Evolutionary conservation across 2,888 invertebrate species (phyloP), one percentile per base, ranked within the genome.

Genomic region (Heliconius ismenius): DNA sequence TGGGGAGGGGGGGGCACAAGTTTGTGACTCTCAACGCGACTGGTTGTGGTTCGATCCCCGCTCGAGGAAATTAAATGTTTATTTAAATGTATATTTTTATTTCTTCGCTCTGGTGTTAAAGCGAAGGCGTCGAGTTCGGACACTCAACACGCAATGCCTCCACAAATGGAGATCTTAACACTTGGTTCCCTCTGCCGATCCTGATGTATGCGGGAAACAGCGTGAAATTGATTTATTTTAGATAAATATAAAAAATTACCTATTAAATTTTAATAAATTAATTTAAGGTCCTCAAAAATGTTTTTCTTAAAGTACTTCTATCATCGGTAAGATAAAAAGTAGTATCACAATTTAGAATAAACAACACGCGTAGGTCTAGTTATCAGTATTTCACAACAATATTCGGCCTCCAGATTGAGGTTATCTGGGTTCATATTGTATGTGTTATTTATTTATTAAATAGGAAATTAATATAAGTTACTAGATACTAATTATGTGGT

Each of bases 381-480:
- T 88, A 88, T 89, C 87, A 81, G 76, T 80, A 82, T 88, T 86
- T 84, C 86, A 86, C 84, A 87, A 82, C 81, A 81, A 87, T 82
- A 82, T 83, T 83, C 82, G 88, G 83, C 88, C 89, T 88, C 86
- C 83, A 85, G 82, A 81, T 77, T 80, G 80, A 83, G 91, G 91
- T 91, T 92, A 92, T 92, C 91, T 81, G 80, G 78, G 86, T 84
- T 88, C 86, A 84, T 82, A 84, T 84, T 83, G 76, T 68, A 76
- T 78, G 49, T 76, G 62, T 63, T 70, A 54, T 70, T 58, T 58
- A 70, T 58, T 58, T 58, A 18, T 70, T 54, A 58, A 70, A 58
- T 70, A 70, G 70, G 58, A 43, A 67, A 67, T 67, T 26, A 26
- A 24, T 67, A 67, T 18, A 67, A 65, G 36, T 67, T 67, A 39